Evolutionary conservation across 2,797 vertebrate genomes (phyloP).

Genomic region (Megalops cyprinoides): DNA sequence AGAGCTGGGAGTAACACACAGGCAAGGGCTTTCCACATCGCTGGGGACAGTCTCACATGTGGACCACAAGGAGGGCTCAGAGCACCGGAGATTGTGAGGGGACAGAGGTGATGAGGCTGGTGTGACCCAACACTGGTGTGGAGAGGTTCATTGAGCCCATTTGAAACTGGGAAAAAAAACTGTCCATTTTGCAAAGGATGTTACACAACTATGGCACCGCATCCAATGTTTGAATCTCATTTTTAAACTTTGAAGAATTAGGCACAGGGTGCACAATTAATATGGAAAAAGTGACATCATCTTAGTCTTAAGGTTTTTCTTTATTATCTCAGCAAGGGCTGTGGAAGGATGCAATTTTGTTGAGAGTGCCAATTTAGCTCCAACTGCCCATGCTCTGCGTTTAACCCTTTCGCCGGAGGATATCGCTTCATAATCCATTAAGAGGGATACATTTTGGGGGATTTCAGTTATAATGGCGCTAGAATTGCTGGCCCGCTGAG

Average conservation of each 20-base stretch:
- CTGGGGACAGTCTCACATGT: conserved; percentile 66
- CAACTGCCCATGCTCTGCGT: conserved; percentile 58
- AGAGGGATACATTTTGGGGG: conserved; percentile 64
- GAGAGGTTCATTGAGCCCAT: conserved; percentile 56
- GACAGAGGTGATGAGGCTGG: conserved; percentile 63
- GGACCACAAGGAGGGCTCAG: conserved; percentile 54
- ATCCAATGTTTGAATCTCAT: conserved; percentile 8
- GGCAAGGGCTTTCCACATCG: conserved; percentile 61
- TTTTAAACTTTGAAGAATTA: conserved; percentile 41
- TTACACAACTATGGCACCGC: neutral
- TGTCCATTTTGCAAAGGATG: conserved; percentile 13
- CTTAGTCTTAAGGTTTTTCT: conserved; percentile 48
- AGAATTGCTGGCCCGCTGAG: conserved; percentile 75
- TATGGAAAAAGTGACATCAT: conserved; percentile 53
- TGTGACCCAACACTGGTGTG: conserved; percentile 68
- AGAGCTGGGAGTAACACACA: conserved; percentile 39
- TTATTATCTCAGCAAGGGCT: conserved; percentile 46
- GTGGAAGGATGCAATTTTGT: conserved; percentile 61
- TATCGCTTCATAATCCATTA: conserved; percentile 71
- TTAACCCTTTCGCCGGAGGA: conserved; percentile 72
- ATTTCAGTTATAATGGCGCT: conserved; percentile 71
- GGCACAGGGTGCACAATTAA: conserved; percentile 56
- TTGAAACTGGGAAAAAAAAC: conserved; percentile 59
- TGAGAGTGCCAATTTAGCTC: conserved; percentile 66
- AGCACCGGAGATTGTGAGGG: conserved; percentile 73